phyloP scores from a whole-genome alignment of 2,113 vertebrate species.

The Protobothrops mucrosquamatus region DNA sequence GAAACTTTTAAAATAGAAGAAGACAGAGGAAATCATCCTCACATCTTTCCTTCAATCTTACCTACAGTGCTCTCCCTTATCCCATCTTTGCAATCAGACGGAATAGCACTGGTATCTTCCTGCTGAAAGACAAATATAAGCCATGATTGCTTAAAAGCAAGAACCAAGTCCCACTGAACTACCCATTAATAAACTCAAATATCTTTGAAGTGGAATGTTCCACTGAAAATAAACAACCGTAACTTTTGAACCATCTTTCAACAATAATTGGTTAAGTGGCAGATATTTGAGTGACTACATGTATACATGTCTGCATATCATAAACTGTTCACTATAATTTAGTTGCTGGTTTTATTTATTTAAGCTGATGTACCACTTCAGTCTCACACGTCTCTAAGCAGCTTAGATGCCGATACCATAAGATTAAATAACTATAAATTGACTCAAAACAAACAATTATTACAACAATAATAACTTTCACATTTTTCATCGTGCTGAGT shows the following conservation, averaged over 20 bases:
- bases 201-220: background rate
- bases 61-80: conserved; percentile 71
- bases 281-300: background rate
- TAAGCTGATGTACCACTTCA: background rate
- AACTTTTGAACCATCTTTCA: background rate
- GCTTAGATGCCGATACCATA: background rate
- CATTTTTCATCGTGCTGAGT: background rate
- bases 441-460: background rate
- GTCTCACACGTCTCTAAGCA: background rate
- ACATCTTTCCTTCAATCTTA: conserved; percentile 28
- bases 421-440: background rate
- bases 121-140: conserved; percentile 55
- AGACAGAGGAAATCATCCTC: background rate
- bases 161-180: background rate
- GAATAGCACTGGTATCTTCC: conserved; percentile 70
- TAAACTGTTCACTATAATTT: background rate
- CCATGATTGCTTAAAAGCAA: background rate
- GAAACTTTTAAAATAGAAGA: background rate
- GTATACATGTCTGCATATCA: background rate
- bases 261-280: background rate
- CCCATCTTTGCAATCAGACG: conserved; percentile 64
- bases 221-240: background rate
- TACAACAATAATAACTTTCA: background rate
- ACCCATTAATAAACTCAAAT: background rate
- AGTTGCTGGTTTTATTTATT: background rate